These are phyloP conservation scores for Candoia aspera DNA, from an alignment of 2,113 vertebrate species.

Conservation along the genomic window DNA sequence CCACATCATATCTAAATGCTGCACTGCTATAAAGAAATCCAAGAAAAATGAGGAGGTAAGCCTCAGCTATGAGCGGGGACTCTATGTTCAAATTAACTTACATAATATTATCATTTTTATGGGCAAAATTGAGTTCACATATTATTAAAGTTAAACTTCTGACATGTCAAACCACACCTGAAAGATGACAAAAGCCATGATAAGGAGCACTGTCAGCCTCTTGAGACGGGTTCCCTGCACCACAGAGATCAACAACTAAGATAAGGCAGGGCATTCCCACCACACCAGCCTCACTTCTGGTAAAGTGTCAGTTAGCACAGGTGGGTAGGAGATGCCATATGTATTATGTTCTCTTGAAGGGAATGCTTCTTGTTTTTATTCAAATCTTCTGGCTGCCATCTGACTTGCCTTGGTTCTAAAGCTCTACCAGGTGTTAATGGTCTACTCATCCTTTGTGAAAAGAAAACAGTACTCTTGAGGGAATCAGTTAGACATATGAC, in stretches of 20 bases:
- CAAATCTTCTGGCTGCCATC: conserved; percentile 4
- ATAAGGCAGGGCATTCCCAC: conserved; percentile 79
- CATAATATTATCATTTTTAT: fast-evolving
- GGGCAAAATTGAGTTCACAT: not conserved
- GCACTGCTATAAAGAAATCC: not conserved
- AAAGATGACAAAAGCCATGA: conserved; percentile 16
- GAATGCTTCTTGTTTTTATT: not conserved
- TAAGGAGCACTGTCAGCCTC: conserved; percentile 54
- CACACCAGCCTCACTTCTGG: conserved; percentile 75
- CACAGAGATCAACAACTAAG: conserved; percentile 65
- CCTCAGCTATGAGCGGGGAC: not conserved
- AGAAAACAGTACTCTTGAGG: conserved; percentile 27
- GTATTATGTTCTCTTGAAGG: conserved; percentile 26
- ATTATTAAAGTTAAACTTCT: not conserved
- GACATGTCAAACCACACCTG: not conserved
- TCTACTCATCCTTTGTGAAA: conserved; percentile 56
- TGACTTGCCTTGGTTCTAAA: conserved; percentile 1
- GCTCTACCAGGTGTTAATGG: conserved; percentile 58
- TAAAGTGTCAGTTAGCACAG: conserved; percentile 81
- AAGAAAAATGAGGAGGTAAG: not conserved
- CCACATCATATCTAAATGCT: not conserved
- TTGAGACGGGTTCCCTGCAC: conserved; percentile 72
- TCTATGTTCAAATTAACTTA: not conserved
- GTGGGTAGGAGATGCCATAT: conserved; percentile 58
- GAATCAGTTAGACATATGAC: fast-evolving